A percentile compares a stretch with the other conserved stretches of the same genome.
These are phyloP conservation scores for Gonatopus flavifemur DNA, from an alignment of 1,140 invertebrate species.

Conservation along the genomic window DNA sequence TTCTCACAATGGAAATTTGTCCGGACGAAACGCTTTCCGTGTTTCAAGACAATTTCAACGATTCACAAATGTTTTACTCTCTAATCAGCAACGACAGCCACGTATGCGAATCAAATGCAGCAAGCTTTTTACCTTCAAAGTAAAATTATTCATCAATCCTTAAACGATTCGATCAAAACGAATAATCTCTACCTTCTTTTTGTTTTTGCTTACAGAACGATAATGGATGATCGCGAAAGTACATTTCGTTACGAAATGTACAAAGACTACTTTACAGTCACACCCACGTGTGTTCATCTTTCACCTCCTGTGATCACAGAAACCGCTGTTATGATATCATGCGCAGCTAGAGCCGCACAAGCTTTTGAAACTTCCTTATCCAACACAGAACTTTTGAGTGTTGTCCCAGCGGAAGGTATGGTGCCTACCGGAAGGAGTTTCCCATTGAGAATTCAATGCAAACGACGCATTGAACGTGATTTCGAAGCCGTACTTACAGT, in stretches of 20 bases:
- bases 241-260: not conserved
- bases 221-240: not conserved
- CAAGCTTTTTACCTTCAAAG: slow-evolving; percentile 43
- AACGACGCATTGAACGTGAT: slow-evolving; percentile 25
- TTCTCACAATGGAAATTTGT: slow-evolving; percentile 47
- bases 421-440: slow-evolving; percentile 34
- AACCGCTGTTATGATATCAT: slow-evolving; percentile 32
- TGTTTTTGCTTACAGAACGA: slow-evolving; percentile 13
- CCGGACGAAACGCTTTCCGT: slow-evolving; percentile 49
- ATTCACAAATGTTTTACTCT: slow-evolving; percentile 51
- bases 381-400: slow-evolving; percentile 28
- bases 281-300: slow-evolving; percentile 24
- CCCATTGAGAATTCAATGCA: slow-evolving; percentile 36
- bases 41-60: slow-evolving; percentile 47
- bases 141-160: slow-evolving; percentile 9
- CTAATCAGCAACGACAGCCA: slow-evolving; percentile 46
- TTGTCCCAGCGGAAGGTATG: slow-evolving; percentile 39
- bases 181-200: not conserved
- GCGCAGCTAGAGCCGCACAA: slow-evolving; percentile 26
- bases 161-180: not conserved
- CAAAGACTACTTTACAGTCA: slow-evolving; percentile 28
- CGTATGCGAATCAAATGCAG: slow-evolving; percentile 34
- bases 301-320: slow-evolving; percentile 28
- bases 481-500: slow-evolving; percentile 33
- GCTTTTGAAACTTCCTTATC: slow-evolving; percentile 34